phyloP scores from a whole-genome alignment of 2,888 invertebrate genomes.

The Hetaerina titia region DNA sequence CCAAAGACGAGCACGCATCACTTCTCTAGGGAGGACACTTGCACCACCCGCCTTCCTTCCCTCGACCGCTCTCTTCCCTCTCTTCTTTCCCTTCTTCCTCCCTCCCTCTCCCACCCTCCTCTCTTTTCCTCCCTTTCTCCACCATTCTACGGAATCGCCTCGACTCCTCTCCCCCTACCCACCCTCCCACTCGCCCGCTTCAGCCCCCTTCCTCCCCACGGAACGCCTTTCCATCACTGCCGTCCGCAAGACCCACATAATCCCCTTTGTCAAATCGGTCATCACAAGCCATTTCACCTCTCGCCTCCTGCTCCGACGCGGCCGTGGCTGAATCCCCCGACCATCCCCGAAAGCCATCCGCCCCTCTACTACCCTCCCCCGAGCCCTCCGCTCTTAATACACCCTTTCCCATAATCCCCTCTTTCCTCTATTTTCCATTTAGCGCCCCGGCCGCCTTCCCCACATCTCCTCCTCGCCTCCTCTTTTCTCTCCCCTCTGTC shows the following conservation, averaged over 20 bases:
- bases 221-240: not conserved
- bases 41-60: too few species aligned
- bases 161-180: not conserved
- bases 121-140: not conserved
- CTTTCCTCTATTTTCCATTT: slow-evolving; percentile 53
- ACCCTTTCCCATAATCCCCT: not conserved
- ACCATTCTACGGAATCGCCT: too few species aligned
- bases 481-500: too few species aligned
- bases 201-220: not conserved
- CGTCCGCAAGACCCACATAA: slow-evolving; percentile 34
- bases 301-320: not conserved
- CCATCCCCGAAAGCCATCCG: not conserved
- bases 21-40: too few species aligned
- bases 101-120: too few species aligned
- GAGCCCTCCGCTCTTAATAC: not conserved
- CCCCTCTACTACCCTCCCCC: not conserved
- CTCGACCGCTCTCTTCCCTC: too few species aligned
- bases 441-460: slow-evolving; percentile 23
- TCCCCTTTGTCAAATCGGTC: slow-evolving; percentile 57
- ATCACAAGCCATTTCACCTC: slow-evolving; percentile 62
- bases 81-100: too few species aligned
- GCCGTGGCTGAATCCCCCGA: not conserved
- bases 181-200: not conserved
- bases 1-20: too few species aligned
- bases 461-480: not conserved